Evolutionary conservation across 2,797 vertebrate genomes (phyloP).

Genomic region (Manis pentadactyla): DNA sequence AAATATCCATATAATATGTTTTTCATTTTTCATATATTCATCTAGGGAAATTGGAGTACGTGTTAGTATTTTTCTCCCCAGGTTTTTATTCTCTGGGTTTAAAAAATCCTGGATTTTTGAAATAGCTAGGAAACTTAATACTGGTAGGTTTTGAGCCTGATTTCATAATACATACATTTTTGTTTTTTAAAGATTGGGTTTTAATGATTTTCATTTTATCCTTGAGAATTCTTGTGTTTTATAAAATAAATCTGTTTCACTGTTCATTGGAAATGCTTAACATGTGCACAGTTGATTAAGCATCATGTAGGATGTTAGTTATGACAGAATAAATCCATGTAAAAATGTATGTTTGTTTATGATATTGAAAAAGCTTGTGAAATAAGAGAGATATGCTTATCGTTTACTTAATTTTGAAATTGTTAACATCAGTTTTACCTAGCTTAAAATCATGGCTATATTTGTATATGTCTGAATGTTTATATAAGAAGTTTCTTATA

Average conservation of each 20-base stretch:
- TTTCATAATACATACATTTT: conserved; percentile 52
- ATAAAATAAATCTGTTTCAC: conserved; percentile 22
- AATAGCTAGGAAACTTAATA: conserved; percentile 31
- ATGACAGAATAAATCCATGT: conserved; percentile 18
- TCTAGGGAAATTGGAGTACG: conserved; percentile 21
- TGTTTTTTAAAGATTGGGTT: conserved; percentile 54
- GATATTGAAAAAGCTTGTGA: conserved; percentile 79
- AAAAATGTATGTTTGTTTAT: conserved; percentile 33
- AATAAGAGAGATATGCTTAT: conserved; percentile 75
- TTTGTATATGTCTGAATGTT: conserved; percentile 88
- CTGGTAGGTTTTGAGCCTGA: not conserved
- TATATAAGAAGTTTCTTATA: conserved; percentile 90
- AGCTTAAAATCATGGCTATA: conserved; percentile 78
- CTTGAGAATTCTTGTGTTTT: conserved; percentile 48
- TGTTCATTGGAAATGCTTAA: conserved; percentile 56
- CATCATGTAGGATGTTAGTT: not conserved
- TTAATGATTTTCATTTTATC: conserved; percentile 61
- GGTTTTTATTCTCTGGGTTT: conserved; percentile 18
- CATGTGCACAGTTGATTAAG: not conserved
- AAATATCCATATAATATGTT: conserved; percentile 64
- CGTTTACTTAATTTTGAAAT: conserved; percentile 86
- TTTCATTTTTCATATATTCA: conserved; percentile 35
- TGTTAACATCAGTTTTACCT: conserved; percentile 82
- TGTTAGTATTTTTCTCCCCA: not conserved
- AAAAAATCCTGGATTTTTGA: conserved; percentile 39